These are phyloP conservation scores for Hephaestus fuliginosus DNA, from an alignment of 2,797 vertebrate species.

Conservation along the genomic window DNA sequence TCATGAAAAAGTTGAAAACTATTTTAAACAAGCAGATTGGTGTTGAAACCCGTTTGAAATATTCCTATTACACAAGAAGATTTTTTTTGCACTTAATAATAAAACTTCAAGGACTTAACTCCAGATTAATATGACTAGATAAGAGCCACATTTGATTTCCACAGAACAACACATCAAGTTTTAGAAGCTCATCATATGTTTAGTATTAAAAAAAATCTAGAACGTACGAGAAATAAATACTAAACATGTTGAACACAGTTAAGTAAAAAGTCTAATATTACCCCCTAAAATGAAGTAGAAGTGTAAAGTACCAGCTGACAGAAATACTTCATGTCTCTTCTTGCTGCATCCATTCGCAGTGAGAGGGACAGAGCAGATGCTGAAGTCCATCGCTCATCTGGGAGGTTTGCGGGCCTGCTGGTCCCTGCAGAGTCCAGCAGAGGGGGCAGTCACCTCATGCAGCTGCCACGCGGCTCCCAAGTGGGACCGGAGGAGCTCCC, in stretches of 20 bases:
- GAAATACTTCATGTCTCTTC: background rate
- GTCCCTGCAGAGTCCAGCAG: conserved; percentile 71
- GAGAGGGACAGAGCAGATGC: background rate
- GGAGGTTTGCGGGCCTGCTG: conserved; percentile 45
- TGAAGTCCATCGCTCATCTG: conserved; percentile 25
- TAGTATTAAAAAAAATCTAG: background rate
- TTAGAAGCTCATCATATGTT: background rate
- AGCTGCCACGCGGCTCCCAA: conserved; percentile 28
- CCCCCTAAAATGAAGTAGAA: background rate
- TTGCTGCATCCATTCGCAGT: background rate
- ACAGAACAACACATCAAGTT: background rate
- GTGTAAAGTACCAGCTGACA: background rate
- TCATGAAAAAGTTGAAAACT: too few relatives aligned
- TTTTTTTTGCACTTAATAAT: conserved; percentile 1
- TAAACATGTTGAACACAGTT: background rate
- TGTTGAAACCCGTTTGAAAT: background rate
- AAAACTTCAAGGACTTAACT: background rate
- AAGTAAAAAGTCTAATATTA: background rate
- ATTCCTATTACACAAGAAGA: background rate
- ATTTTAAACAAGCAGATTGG: background rate
- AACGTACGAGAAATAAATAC: background rate
- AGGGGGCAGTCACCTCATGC: conserved; percentile 77
- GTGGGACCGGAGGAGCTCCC: conserved; percentile 14
- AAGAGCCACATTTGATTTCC: background rate
- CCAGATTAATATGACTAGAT: background rate